Base-by-base conservation (phyloP, 2,113 vertebrate species). In the Labeo rohita region DNA sequence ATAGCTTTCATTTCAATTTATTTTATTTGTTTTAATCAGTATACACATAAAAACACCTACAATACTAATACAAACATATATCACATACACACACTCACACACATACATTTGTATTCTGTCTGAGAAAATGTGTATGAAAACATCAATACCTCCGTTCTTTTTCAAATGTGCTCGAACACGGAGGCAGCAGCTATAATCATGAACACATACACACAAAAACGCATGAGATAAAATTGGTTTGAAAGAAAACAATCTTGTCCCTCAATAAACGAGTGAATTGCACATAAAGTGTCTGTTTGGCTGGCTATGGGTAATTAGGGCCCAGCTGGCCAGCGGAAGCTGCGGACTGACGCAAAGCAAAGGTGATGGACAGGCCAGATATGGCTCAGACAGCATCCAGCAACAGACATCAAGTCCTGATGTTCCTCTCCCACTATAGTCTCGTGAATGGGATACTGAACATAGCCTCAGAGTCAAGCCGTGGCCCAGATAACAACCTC, bases 271-370 rank as follows among this genome's bases (percentile, higher is more conserved):
- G 59, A 56, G 84, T 15, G 49, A 52, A 85, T 59, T 49, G 80
- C 73, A 85, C 63, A 90, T 85, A 75, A 87, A 87, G 83, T 83
- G 84, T 43, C 54, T 63, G 50, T 83, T 72, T 70, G 86, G 36
- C 80, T 45, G 87, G 36, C 34, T 83, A 52, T 50, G 83, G 72
- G 65, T 86, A 81, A 87, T 84, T 84, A 83, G 85, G 85, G 39
- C 84, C 85, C 89, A 90, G 88, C 88, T 87, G 83, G 86, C 72
- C 72, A 79, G 84, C 54, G 68, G 76, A 85, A 86, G 56, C 70
- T n/a, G 5, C 34, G 56, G 52, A 82, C 68, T 23, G 73, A 72
- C 28, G 56, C 28, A 66, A 72, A 50, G 28, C 61, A 47, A 63
- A 65, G 36, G 84, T 86, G 73, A 65, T 52, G 39, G 63, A 73